Percentiles rank a stretch among this genome's conserved stretches.
These are phyloP conservation scores for Halocynthia roretzi DNA, from an alignment of 23 tunicate genomes.

Conservation along the genomic window DNA sequence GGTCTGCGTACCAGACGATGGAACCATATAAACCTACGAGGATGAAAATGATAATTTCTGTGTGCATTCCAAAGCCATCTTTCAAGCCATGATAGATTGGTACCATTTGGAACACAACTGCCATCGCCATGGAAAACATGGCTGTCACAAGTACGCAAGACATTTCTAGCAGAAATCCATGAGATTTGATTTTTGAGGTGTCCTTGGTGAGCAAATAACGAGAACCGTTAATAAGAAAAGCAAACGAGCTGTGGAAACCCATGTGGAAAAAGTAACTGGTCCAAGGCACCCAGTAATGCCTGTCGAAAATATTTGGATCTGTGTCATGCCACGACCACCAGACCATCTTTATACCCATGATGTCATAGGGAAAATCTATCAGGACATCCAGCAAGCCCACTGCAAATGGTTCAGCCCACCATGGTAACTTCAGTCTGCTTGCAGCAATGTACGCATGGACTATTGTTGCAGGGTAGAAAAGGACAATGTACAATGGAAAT, in stretches of 20 bases:
- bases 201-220: constrained; percentile 58
- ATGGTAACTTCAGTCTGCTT: constrained; percentile 57
- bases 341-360: constrained; percentile 81
- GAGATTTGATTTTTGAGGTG: constrained; percentile 37
- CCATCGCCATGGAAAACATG: constrained; percentile 60
- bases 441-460: constrained; percentile 82
- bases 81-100: constrained; percentile 86
- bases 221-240: constrained; percentile 55
- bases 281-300: constrained; percentile 95
- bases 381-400: constrained; percentile 82
- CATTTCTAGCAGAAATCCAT: constrained; percentile 54
- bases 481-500: constrained; percentile 83
- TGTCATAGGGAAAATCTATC: constrained; percentile 87
- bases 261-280: constrained; percentile 87
- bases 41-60: constrained; percentile 60
- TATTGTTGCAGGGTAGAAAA: constrained; percentile 88
- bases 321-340: constrained; percentile 99
- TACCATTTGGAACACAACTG: constrained; percentile 67
- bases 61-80: constrained; percentile 85
- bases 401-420: constrained; percentile 93
- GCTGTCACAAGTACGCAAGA: constrained; percentile 66
- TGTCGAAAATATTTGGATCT: constrained; percentile 62
- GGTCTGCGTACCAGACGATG: constrained; percentile 53
- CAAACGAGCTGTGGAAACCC: constrained; percentile 76
- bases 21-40: constrained; percentile 52